A percentile compares a stretch with the other conserved stretches of the same genome.
Conservation (phyloP, 2,888 invertebrate species). For the Athalia cordata region DNA sequence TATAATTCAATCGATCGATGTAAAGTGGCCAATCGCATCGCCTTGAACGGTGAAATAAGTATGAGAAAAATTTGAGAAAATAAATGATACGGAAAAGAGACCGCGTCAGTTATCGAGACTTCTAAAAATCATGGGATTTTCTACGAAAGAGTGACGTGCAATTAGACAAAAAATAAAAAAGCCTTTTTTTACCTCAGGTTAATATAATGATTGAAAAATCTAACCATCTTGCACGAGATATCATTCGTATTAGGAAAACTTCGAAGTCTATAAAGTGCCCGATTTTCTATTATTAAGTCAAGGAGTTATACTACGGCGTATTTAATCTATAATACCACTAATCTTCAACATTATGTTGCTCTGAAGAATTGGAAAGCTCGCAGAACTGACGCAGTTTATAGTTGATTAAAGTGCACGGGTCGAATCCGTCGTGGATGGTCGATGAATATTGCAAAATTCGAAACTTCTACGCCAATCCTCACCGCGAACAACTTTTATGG, state of each 20-base stretch:
- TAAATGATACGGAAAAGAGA: too few species aligned
- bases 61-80: too few species aligned
- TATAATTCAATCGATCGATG: not conserved
- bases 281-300: conserved; percentile 33
- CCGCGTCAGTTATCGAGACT: too few species aligned
- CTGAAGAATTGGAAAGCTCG: not conserved
- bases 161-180: too few species aligned
- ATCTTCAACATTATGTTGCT: not conserved
- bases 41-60: too few species aligned
- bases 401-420: not conserved
- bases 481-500: not conserved
- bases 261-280: conserved; percentile 6
- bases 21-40: not conserved
- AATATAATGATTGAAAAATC: not conserved
- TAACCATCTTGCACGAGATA: not conserved
- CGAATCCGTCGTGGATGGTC: not conserved
- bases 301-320: conserved; percentile 3
- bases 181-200: not conserved
- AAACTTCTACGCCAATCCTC: not conserved
- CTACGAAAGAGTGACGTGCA: too few species aligned
- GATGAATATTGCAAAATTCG: conserved; percentile 33
- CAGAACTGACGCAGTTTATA: too few species aligned
- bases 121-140: too few species aligned
- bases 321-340: not conserved
- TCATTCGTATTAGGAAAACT: not conserved